Evolutionary conservation across 1,140 invertebrate species (phyloP).

Genomic region (Drosophila lacteicornis): DNA sequence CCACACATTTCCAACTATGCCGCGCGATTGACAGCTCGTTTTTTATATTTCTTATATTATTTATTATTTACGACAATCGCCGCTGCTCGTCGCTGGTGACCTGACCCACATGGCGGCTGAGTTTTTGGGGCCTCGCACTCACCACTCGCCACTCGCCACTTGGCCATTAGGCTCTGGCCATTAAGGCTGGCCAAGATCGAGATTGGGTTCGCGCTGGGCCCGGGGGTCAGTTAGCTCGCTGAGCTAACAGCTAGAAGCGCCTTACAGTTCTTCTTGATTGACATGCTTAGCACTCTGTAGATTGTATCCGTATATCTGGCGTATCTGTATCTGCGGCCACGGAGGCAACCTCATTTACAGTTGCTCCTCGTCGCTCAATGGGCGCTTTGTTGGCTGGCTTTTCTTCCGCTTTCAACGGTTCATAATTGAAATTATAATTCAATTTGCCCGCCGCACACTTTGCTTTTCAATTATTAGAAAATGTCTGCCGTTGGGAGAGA

Average conservation of each 20-base stretch:
- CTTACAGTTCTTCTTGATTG: constrained; percentile 77
- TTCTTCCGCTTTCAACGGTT: constrained; percentile 82
- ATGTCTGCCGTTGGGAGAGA: constrained; percentile 28
- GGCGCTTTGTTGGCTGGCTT: constrained; percentile 65
- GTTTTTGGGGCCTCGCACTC: constrained; percentile 22
- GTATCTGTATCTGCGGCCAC: constrained; percentile 28
- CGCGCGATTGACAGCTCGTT: constrained; percentile 60
- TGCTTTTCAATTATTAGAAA: constrained; percentile 82
- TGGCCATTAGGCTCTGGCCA: constrained; percentile 62
- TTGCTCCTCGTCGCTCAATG: constrained; percentile 60
- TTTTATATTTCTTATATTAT: constrained; percentile 37
- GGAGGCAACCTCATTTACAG: constrained; percentile 75
- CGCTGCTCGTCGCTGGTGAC: constrained; percentile 16
- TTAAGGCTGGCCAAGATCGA: constrained; percentile 63
- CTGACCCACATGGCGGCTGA: constrained; percentile 68
- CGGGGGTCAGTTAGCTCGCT: constrained; percentile 11
- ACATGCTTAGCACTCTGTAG: constrained; percentile 47
- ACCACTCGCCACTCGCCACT: constrained; percentile 11
- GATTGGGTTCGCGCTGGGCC: constrained; percentile 41
- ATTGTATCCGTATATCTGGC: constrained; percentile 52
- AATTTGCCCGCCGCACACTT: constrained; percentile 68
- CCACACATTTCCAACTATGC: constrained; percentile 25
- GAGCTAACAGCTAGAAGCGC: constrained; percentile 49
- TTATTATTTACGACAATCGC: constrained; percentile 50
- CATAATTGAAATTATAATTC: constrained; percentile 83